These are phyloP conservation scores for Seriola rivoliana DNA, from an alignment of 2,113 vertebrate genomes.

Conservation along the genomic window DNA sequence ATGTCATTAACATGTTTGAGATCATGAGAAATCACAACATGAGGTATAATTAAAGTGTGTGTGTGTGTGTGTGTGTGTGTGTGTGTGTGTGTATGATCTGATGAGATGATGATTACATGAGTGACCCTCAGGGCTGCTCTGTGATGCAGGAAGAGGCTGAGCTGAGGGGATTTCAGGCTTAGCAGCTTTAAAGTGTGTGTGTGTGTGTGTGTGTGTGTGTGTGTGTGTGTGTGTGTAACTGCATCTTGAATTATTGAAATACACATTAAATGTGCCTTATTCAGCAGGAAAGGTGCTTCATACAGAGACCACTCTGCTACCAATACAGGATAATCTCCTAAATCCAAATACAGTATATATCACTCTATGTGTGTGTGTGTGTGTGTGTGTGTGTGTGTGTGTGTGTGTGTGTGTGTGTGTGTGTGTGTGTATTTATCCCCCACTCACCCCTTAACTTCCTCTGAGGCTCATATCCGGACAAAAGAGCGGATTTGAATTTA, in stretches of 20 bases:
- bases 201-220: constrained; percentile 4
- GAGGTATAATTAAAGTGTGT: too few relatives aligned
- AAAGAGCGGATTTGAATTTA: constrained; percentile 33
- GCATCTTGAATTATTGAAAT: constrained; percentile 22
- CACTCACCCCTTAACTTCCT: not conserved
- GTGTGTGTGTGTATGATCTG: constrained; percentile 13
- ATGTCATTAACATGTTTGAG: too few relatives aligned
- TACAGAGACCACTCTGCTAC: not conserved
- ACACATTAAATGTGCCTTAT: constrained; percentile 12
- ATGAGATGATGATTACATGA: constrained; percentile 25
- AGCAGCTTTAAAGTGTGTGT: not conserved
- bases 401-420: not conserved
- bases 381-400: constrained; percentile 6
- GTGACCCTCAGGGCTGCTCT: constrained; percentile 21
- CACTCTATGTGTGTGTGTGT: constrained; percentile 5
- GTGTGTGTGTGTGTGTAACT: not conserved
- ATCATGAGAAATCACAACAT: too few relatives aligned
- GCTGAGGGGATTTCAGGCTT: constrained; percentile 10
- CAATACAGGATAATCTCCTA: not conserved
- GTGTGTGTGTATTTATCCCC: constrained; percentile 1
- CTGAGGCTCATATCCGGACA: constrained; percentile 39
- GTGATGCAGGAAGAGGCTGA: constrained; percentile 26
- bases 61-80: not conserved
- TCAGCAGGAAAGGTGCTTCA: not conserved
- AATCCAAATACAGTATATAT: not conserved